Evolutionary conservation across 2,797 vertebrate genomes (phyloP), one percentile per base, ranked within the genome.

Genomic region (Crenuchus spilurus): DNA sequence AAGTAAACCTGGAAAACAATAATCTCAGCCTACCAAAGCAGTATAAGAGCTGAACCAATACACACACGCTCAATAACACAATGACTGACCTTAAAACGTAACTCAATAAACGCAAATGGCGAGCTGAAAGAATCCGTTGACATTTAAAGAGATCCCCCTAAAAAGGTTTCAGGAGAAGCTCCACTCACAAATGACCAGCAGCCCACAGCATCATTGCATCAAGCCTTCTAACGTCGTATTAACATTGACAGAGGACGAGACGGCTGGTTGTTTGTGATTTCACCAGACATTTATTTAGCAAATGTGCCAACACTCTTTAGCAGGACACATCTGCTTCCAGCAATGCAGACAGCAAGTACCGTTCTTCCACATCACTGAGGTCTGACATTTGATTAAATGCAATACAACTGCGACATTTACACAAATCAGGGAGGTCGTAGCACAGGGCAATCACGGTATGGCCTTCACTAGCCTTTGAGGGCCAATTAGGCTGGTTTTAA

Each of bases 341-440:
- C 37, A 9, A 42, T 33, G 13, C 0, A 48, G 26, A 39, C 44
- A 39, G 37, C 41, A 28, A 28, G 54, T 61, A 18, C 30, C 10
- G 16, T 26, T 39, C 64, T 3, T 60, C 39, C 52, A 18, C 2
- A 57, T 11, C 48, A n/a, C 39, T 55, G 49, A 62, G 14, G 42
- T 41, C 26, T 79, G 66, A 58, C 77, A 79, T 77, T 69, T 74
- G 49, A 69, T 75, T 48, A 72, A 63, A 62, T 39, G 52, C 69
- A 66, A 74, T 35, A 60, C 31, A 49, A 30, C 13, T 26, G 39
- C 80, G 78, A 72, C 71, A 75, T 77, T 72, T 77, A 77, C 57
- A 64, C 49, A 67, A 72, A 72, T 39, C 42, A 30, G 35, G 26
- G 31, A 28, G 28, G 28, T 20, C 35, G 20, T 41, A 33, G 72